These are phyloP conservation scores for Lasiurus borealis DNA, from an alignment of 2,113 vertebrate genomes.

Conservation along the genomic window DNA sequence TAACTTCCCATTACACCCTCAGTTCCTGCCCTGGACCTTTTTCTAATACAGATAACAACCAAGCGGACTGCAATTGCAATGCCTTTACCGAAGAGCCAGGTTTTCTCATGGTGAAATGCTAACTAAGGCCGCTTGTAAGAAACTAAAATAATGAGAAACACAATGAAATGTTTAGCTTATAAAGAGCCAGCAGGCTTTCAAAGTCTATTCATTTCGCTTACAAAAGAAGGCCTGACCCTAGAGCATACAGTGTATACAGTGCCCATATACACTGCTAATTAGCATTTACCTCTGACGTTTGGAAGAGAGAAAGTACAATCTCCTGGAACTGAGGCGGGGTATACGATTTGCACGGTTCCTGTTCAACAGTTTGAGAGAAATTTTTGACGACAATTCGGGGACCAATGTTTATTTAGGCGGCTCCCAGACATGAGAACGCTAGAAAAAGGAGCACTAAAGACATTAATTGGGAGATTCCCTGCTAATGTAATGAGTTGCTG, in stretches of 20 bases:
- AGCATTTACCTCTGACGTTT: background rate
- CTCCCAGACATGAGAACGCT: background rate
- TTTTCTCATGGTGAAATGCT: background rate
- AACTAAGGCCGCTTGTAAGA: background rate
- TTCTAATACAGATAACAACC: background rate
- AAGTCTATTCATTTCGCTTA: slow-evolving; percentile 31
- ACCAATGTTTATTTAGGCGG: background rate
- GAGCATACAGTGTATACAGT: too few species aligned
- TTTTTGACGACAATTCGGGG: background rate
- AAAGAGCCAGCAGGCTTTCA: slow-evolving; percentile 44
- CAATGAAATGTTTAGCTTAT: slow-evolving; percentile 15
- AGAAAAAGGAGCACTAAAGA: background rate
- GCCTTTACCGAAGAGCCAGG: background rate
- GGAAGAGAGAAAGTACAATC: background rate
- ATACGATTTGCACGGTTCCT: background rate
- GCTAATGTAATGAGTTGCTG: background rate
- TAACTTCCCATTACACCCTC: background rate
- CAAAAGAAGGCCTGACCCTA: background rate
- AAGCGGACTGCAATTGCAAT: background rate
- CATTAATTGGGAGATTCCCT: background rate
- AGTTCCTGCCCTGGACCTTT: background rate
- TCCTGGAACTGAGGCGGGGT: background rate
- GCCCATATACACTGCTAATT: slow-evolving; percentile 33
- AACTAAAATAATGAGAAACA: slow-evolving; percentile 19
- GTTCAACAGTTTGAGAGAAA: background rate